Evolutionary conservation across 2,797 vertebrate species (phyloP).

Genomic region (Lepilemur septentrionalis): DNA sequence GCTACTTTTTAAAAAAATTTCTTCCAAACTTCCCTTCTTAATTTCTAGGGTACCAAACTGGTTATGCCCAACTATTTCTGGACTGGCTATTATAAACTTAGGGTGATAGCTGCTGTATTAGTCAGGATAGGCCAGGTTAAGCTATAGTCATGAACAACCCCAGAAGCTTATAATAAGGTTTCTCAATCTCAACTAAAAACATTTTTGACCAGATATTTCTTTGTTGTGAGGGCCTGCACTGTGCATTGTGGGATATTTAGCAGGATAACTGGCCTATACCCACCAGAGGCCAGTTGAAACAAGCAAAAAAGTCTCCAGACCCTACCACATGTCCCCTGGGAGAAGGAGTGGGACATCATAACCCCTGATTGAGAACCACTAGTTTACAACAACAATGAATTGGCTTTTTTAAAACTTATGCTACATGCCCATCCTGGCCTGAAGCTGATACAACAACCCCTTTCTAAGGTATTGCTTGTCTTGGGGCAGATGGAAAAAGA

Average conservation of each 20-base stretch:
- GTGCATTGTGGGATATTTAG: neutral
- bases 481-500: neutral
- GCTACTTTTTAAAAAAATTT: neutral
- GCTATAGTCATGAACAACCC: neutral
- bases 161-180: neutral
- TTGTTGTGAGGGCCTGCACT: neutral
- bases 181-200: neutral
- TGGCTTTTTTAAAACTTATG: neutral
- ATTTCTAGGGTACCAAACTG: neutral
- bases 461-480: neutral
- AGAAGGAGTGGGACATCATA: neutral
- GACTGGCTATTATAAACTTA: conserved; percentile 17
- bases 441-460: neutral
- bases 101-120: neutral
- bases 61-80: neutral
- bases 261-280: neutral
- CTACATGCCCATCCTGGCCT: neutral
- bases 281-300: neutral
- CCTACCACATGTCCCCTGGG: neutral
- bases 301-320: neutral
- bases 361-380: neutral
- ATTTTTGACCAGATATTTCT: neutral
- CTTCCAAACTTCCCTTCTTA: neutral
- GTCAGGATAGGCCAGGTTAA: neutral
- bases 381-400: neutral